These are phyloP conservation scores for Gisinianus flammeolus DNA, from an alignment of 2,888 invertebrate species.

Conservation along the genomic window DNA sequence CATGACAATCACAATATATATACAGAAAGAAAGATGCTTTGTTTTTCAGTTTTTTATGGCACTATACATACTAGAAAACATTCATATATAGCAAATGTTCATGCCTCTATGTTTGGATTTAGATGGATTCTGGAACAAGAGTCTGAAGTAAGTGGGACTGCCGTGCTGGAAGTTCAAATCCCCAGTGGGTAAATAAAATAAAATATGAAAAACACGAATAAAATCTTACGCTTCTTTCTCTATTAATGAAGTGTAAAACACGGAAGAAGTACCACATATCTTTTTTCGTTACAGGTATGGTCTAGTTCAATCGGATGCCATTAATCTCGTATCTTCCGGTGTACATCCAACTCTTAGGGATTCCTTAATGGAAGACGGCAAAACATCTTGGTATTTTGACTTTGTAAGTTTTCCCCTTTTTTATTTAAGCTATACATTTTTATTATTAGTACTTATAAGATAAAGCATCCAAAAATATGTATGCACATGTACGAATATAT, in stretches of 20 bases:
- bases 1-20: too few species aligned
- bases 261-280: too few species aligned
- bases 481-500: not conserved
- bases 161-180: conserved; percentile 63
- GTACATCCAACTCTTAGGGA: conserved; percentile 61
- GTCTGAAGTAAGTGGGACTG: conserved; percentile 61
- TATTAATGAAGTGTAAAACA: too few species aligned
- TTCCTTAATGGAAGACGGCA: conserved; percentile 60
- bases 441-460: not conserved
- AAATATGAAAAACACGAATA: too few species aligned
- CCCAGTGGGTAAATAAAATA: too few species aligned
- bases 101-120: conserved; percentile 4
- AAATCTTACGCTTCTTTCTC: too few species aligned
- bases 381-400: conserved; percentile 65
- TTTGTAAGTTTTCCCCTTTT: conserved; percentile 61
- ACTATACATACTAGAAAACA: too few species aligned
- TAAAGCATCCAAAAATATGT: not conserved
- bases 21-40: too few species aligned
- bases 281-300: too few species aligned
- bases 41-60: too few species aligned
- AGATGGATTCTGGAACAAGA: conserved; percentile 62
- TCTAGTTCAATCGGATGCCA: conserved; percentile 64
- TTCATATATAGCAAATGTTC: too few species aligned
- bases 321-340: conserved; percentile 58
- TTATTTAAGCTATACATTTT: not conserved